These are phyloP conservation scores for Chalcosyrphus nemorum DNA, from an alignment of 2,888 invertebrate genomes.

Conservation along the genomic window DNA sequence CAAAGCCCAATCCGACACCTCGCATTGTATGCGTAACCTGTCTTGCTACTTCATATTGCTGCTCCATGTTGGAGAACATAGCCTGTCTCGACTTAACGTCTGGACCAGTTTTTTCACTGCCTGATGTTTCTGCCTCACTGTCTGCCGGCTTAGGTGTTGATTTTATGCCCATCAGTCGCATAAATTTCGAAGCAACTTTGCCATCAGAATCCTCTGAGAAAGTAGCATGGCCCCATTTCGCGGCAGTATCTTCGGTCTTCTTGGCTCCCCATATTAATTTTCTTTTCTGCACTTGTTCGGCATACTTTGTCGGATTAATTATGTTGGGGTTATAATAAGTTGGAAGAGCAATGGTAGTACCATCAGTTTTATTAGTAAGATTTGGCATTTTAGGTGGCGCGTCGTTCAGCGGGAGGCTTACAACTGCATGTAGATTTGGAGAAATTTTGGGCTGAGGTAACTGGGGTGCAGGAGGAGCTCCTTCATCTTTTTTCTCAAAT, in stretches of 20 bases:
- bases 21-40: slow-evolving; percentile 98
- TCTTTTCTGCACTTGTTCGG: slow-evolving; percentile 94
- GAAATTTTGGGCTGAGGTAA: slow-evolving; percentile 37
- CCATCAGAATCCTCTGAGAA: slow-evolving; percentile 96
- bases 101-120: slow-evolving; percentile 68
- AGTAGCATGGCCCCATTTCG: slow-evolving; percentile 90
- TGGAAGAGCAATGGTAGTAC: slow-evolving; percentile 81
- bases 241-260: slow-evolving; percentile 82
- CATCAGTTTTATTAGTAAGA: slow-evolving; percentile 76
- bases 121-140: slow-evolving; percentile 21
- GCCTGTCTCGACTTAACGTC: slow-evolving; percentile 85
- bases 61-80: slow-evolving; percentile 96
- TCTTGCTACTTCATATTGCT: slow-evolving; percentile 97
- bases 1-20: slow-evolving; percentile 92
- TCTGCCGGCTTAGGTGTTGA: slow-evolving; percentile 77
- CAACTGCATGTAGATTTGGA: slow-evolving; percentile 75
- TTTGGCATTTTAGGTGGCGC: slow-evolving; percentile 80
- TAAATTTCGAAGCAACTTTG: slow-evolving; percentile 96
- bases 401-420: slow-evolving; percentile 76
- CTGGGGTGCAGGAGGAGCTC: slow-evolving; percentile 6
- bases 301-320: slow-evolving; percentile 90
- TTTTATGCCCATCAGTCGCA: slow-evolving; percentile 97
- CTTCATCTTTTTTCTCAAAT: slow-evolving; percentile 25
- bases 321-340: slow-evolving; percentile 89
- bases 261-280: slow-evolving; percentile 95